Percentiles rank a stretch among this genome's conserved stretches.
These are phyloP conservation scores for Sebastes kiyomatsui DNA, from an alignment of 2,797 vertebrate species.

Conservation along the genomic window DNA sequence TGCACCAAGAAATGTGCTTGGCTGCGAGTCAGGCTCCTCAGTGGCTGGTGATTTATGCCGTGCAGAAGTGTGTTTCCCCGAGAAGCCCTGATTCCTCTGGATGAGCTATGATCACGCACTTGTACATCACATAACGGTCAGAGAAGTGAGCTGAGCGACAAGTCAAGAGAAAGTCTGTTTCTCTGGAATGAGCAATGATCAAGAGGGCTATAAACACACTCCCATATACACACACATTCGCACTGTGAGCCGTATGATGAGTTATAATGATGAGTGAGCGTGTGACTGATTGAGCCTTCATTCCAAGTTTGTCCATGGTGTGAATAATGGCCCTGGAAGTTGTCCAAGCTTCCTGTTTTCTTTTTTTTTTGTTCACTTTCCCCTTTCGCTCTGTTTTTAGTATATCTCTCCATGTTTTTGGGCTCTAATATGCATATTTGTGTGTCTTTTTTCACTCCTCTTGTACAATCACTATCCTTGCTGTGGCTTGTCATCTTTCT, in stretches of 20 bases:
- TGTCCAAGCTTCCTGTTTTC: conserved; percentile 5
- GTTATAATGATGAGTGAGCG: conserved; percentile 36
- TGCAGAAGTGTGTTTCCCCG: conserved; percentile 1
- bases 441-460: background rate
- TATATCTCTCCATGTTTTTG: background rate
- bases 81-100: conserved; percentile 26
- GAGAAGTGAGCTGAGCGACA: conserved; percentile 17
- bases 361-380: background rate
- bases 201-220: conserved; percentile 10
- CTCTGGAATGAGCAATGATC: conserved; percentile 30
- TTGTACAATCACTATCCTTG: background rate
- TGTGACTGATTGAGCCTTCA: conserved; percentile 47
- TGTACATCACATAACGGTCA: conserved; percentile 17
- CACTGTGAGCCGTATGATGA: conserved; percentile 30
- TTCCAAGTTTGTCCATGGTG: conserved; percentile 35
- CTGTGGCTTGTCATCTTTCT: background rate
- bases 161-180: conserved; percentile 34
- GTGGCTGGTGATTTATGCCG: conserved; percentile 20
- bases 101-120: conserved; percentile 35
- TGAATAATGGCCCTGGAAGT: conserved; percentile 41
- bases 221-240: background rate
- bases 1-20: conserved; percentile 21
- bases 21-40: conserved; percentile 5
- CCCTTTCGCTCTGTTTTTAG: background rate
- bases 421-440: background rate